Evolutionary conservation across 2,113 vertebrate species (phyloP).

Genomic region (Stercorarius parasiticus): DNA sequence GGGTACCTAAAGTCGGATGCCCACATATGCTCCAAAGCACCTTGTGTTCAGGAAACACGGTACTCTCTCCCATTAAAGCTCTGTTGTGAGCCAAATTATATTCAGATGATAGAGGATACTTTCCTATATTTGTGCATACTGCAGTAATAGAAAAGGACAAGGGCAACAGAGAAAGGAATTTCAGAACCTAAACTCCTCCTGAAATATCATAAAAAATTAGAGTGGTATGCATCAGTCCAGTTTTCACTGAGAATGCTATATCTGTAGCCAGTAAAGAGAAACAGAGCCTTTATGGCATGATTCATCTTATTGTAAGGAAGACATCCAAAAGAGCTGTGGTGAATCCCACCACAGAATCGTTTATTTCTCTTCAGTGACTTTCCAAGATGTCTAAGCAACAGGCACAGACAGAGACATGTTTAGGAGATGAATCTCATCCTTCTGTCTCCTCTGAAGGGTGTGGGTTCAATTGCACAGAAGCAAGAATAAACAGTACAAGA

Average conservation of each 20-base stretch:
- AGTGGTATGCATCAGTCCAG: not conserved
- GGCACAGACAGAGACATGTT: not conserved
- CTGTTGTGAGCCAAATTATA: not conserved
- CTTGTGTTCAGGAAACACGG: not conserved
- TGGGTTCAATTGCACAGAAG: not conserved
- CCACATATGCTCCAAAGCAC: not conserved
- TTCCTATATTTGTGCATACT: not conserved
- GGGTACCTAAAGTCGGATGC: not conserved
- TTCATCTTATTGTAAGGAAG: not conserved
- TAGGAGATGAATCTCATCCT: not conserved
- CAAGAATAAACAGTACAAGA: not conserved
- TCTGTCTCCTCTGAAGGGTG: not conserved
- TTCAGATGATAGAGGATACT: not conserved
- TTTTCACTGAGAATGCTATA: not conserved
- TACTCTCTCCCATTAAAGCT: not conserved
- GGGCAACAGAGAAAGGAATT: not conserved
- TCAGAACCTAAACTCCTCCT: not conserved
- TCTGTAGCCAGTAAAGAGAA: not conserved
- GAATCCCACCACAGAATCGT: not conserved
- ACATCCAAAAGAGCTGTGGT: not conserved
- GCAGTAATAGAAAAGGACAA: slow-evolving; percentile 10
- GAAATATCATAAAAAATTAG: not conserved
- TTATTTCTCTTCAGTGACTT: not conserved
- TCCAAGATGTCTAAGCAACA: not conserved
- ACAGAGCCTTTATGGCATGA: not conserved